Evolutionary conservation across 2,888 invertebrate species (phyloP), one percentile per base, ranked within the genome.

Genomic region (Sipha maydis): DNA sequence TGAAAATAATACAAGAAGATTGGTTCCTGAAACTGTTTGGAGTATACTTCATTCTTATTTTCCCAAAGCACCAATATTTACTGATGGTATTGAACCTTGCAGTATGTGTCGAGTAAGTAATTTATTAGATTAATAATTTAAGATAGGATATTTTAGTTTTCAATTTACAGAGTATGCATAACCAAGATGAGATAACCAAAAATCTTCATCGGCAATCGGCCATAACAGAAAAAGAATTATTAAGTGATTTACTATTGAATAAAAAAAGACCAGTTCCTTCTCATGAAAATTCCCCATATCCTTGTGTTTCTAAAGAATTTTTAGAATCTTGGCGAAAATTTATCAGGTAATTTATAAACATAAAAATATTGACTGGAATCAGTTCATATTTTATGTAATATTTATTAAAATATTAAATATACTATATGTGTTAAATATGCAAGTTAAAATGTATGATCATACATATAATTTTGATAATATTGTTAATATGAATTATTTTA

Each of bases 21-120:
- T 93, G 54, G 92, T 94, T 17, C 92, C 93, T 0, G 90, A 91
- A 11, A 91, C 92, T 89, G 93, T 93, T 3, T 94, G 94, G 94
- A 90, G 91, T 48, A 92, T 93, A 89, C 91, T 94, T 34, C 91
- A 91, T 90, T 92, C 92, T 85, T 94, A 93, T 90, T 93, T 93
- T 90, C 92, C 92, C 19, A 91, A 91, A 73, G 91, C 92, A n/a
- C 92, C 91, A 85, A 91, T 92, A 89, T 93, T 93, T 90, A 84
- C 91, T 1, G 83, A 90, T 14, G 90, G 90, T 38, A 90, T 92
- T 0, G 89, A 90, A 34, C 90, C 92, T 17, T 93, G 93, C 82
- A 80, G 79, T 21, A 78, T 89, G 25, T 91, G 91, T 89, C 89
- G 90, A 90, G 91, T 91, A 90, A 90, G 90, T 89, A n/a, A 34